A percentile compares a stretch with the other conserved stretches of the same genome.
phyloP scores from a whole-genome alignment of 37 sponge, comb jelly and placozoan species.

The Beroe ovata region DNA sequence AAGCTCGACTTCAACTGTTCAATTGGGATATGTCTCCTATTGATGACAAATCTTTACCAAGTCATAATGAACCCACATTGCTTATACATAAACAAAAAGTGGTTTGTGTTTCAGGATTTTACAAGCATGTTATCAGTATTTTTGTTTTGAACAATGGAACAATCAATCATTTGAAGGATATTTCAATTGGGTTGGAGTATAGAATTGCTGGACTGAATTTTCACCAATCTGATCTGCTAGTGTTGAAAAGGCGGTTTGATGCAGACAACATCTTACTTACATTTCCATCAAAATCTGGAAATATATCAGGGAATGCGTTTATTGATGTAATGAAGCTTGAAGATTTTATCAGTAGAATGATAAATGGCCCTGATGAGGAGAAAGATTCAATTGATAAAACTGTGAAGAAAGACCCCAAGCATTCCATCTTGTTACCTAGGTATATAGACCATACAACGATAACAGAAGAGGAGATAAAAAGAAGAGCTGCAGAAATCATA shows the following conservation, averaged over 20 bases:
- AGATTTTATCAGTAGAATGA: neutral
- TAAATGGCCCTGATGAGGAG: neutral
- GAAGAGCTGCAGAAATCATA: neutral
- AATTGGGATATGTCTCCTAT: slow-evolving; percentile 3
- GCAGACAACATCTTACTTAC: slow-evolving; percentile 30
- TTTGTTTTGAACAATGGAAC: slow-evolving; percentile 2
- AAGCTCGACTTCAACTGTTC: slow-evolving; percentile 5
- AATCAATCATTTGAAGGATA: slow-evolving; percentile 17
- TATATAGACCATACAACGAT: neutral
- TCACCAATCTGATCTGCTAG: neutral
- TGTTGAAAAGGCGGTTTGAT: slow-evolving; percentile 13
- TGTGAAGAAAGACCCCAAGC: neutral
- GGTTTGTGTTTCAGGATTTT: slow-evolving; percentile 59
- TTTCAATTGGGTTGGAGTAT: slow-evolving; percentile 5
- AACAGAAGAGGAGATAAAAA: slow-evolving; percentile 24
- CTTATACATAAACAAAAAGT: neutral
- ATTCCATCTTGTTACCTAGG: neutral
- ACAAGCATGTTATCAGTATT: slow-evolving; percentile 50
- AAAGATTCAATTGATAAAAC: neutral
- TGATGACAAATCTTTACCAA: slow-evolving; percentile 9
- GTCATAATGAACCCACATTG: slow-evolving; percentile 22
- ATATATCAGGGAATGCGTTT: neutral
- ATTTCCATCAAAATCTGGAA: slow-evolving; percentile 37
- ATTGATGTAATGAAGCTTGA: slow-evolving; percentile 1
- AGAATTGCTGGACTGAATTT: slow-evolving; percentile 22